phyloP scores from a whole-genome alignment of 1,140 invertebrate species.

The Pinna nobilis region DNA sequence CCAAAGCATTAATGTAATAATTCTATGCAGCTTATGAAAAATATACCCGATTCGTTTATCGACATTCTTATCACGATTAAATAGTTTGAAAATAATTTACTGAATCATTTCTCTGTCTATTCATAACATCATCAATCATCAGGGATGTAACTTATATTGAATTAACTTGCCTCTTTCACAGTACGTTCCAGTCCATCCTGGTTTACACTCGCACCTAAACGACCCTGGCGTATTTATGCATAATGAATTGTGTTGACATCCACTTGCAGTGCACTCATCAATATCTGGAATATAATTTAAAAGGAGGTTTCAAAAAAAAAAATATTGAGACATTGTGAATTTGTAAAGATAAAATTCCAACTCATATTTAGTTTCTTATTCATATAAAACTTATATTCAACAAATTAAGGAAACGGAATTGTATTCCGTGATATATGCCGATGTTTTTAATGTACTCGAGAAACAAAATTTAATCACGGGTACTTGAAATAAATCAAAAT shows the following conservation, averaged over 20 bases:
- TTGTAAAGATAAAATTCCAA: no score
- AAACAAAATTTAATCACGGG: background rate
- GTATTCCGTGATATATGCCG: background rate
- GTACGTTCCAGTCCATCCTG: slow-evolving; percentile 87
- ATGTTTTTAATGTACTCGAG: background rate
- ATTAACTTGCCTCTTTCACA: slow-evolving; percentile 81
- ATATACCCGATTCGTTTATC: background rate
- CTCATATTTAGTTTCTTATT: no score
- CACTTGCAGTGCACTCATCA: slow-evolving; percentile 85
- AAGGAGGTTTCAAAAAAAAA: no score
- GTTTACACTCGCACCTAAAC: slow-evolving; percentile 89
- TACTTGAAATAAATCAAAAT: background rate
- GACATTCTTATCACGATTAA: background rate
- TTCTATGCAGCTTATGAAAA: background rate
- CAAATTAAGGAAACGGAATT: no score
- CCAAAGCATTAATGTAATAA: background rate
- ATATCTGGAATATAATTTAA: slow-evolving; percentile 79
- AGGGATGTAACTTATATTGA: no score
- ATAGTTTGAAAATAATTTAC: background rate
- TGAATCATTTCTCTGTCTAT: no score
- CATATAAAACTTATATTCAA: no score
- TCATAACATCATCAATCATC: no score
- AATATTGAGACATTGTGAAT: no score
- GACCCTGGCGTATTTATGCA: slow-evolving; percentile 71
- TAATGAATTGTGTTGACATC: slow-evolving; percentile 73